Evolutionary conservation across 2,888 invertebrate species (phyloP).

Genomic region (Tetramorium bicarinatum): DNA sequence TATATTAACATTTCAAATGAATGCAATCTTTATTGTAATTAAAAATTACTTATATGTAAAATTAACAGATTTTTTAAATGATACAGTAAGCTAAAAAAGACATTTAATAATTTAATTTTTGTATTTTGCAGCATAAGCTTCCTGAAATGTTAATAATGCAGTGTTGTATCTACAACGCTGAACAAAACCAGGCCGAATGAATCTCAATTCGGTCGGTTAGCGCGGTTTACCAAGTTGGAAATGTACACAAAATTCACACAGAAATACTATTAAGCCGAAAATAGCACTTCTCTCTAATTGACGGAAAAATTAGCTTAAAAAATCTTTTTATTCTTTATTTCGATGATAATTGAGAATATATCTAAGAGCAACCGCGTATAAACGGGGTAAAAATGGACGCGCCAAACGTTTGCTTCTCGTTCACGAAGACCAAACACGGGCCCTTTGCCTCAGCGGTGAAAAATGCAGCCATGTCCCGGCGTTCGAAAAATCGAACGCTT

Average conservation of each 20-base stretch:
- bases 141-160: neutral
- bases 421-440: neutral
- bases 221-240: too few relatives aligned
- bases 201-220: too few relatives aligned
- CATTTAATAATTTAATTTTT: neutral
- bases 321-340: neutral
- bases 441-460: slow-evolving; percentile 15
- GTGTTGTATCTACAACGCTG: too few relatives aligned
- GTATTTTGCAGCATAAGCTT: neutral
- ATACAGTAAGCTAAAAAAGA: neutral
- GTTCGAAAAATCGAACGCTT: slow-evolving; percentile 31
- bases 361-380: neutral
- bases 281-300: too few relatives aligned
- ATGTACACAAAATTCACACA: too few relatives aligned
- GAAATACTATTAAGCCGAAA: too few relatives aligned
- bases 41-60: neutral
- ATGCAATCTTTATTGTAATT: neutral
- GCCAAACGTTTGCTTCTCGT: slow-evolving; percentile 22
- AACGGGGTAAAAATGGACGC: slow-evolving; percentile 16
- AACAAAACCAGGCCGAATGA: too few relatives aligned
- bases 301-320: neutral
- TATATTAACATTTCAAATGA: neutral
- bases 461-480: slow-evolving; percentile 18
- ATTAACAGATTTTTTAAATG: neutral
- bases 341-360: neutral